A percentile compares a stretch with the other conserved stretches of the same genome.
Conservation (phyloP, 2,797 vertebrate species). For the Amniataba percoides region DNA sequence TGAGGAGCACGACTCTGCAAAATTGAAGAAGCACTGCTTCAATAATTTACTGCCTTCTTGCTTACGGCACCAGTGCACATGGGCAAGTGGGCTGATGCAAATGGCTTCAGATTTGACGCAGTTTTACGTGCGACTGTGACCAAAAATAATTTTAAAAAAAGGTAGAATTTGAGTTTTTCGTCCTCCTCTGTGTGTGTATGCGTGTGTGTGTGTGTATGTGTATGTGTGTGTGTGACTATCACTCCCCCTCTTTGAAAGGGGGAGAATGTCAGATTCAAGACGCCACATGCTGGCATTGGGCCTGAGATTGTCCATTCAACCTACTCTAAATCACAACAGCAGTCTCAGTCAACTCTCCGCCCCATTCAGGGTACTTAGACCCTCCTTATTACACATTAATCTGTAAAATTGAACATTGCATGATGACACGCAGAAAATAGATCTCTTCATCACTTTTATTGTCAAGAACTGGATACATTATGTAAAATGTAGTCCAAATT, state of each 20-base stretch:
- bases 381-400: background rate
- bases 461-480: background rate
- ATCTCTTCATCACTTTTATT: background rate
- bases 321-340: slow-evolving; percentile 56
- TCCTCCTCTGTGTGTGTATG: background rate
- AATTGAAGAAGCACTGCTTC: slow-evolving; percentile 19
- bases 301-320: slow-evolving; percentile 66
- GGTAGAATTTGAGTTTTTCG: slow-evolving; percentile 14
- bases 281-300: slow-evolving; percentile 59
- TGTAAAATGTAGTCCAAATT: background rate
- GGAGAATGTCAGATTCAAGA: slow-evolving; percentile 64
- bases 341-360: slow-evolving; percentile 44
- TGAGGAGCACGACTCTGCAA: background rate
- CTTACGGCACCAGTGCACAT: slow-evolving; percentile 20
- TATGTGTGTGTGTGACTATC: slow-evolving; percentile 5
- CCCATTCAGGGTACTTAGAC: slow-evolving; percentile 14
- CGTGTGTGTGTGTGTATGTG: slow-evolving; percentile 22
- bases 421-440: background rate
- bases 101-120: slow-evolving; percentile 22
- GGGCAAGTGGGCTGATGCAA: slow-evolving; percentile 31
- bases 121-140: slow-evolving; percentile 24
- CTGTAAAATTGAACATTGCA: background rate
- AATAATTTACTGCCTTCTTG: slow-evolving; percentile 55
- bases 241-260: slow-evolving; percentile 26
- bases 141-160: slow-evolving; percentile 19